These are phyloP conservation scores for Desmophyllum pertusum DNA, from an alignment of 92 coral and sea anemone species.

Conservation along the genomic window DNA sequence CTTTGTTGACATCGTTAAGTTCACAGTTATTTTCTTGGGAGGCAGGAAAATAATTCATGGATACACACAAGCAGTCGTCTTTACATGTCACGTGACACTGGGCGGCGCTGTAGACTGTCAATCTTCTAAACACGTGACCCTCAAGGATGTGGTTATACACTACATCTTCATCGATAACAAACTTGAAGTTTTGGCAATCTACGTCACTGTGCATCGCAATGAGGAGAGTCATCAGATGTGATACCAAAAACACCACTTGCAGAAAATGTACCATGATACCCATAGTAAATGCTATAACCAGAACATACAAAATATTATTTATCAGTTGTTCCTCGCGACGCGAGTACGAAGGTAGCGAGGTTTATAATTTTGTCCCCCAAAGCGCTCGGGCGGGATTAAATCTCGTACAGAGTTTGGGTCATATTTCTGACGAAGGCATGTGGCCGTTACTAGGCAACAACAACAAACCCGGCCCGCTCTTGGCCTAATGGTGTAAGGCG, in stretches of 20 bases:
- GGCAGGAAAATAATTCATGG: slow-evolving; percentile 26
- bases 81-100: slow-evolving; percentile 28
- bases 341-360: no score
- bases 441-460: no score
- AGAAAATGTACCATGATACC: background rate
- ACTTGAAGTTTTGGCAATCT: slow-evolving; percentile 21
- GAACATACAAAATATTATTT: background rate
- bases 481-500: no score
- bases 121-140: slow-evolving; percentile 19
- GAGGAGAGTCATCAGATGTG: background rate
- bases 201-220: background rate
- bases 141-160: slow-evolving; percentile 3
- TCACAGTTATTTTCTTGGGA: slow-evolving; percentile 11
- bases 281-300: background rate
- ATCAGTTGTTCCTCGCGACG: no score
- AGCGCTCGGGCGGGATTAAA: no score
- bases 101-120: slow-evolving; percentile 17
- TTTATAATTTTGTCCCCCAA: no score
- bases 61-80: slow-evolving; percentile 22
- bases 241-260: background rate
- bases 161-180: slow-evolving; percentile 24
- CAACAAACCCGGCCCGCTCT: no score
- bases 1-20: slow-evolving; percentile 16
- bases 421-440: no score
- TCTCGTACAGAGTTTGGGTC: no score